Conservation (phyloP, 1,140 invertebrate species). For the Archivesica marissinica region DNA sequence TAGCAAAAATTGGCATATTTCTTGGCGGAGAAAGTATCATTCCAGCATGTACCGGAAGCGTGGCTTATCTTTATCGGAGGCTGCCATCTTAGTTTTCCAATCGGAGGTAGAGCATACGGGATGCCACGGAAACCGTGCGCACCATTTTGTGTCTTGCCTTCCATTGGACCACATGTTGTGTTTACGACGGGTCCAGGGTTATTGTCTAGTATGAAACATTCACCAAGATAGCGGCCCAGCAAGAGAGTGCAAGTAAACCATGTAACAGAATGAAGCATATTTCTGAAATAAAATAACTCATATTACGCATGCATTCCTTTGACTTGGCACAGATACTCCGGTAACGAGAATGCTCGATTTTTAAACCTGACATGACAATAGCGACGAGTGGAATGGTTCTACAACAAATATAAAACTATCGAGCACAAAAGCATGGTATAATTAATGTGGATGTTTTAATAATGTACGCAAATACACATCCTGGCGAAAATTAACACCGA, state of each 20-base stretch:
- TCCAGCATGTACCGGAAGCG: constrained; percentile 13
- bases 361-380: too few relatives aligned
- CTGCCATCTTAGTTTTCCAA: constrained; percentile 19
- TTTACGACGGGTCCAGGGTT: background rate
- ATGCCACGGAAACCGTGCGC: constrained; percentile 23
- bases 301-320: too few relatives aligned
- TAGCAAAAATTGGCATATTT: constrained; percentile 7
- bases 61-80: constrained; percentile 24
- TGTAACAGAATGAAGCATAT: background rate
- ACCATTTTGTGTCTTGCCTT: constrained; percentile 18
- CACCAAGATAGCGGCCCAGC: background rate
- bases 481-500: too few relatives aligned
- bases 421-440: too few relatives aligned
- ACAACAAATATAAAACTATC: too few relatives aligned
- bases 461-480: too few relatives aligned
- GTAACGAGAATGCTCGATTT: too few relatives aligned
- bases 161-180: constrained; percentile 32
- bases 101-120: constrained; percentile 25
- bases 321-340: too few relatives aligned
- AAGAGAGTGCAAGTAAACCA: background rate
- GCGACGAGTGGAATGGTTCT: too few relatives aligned
- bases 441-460: too few relatives aligned
- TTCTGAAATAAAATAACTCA: too few relatives aligned
- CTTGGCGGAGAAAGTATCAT: constrained; percentile 14
- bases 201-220: background rate